Base-by-base conservation (phyloP, 2,113 vertebrate species). In the Corythornis vintsioides region DNA sequence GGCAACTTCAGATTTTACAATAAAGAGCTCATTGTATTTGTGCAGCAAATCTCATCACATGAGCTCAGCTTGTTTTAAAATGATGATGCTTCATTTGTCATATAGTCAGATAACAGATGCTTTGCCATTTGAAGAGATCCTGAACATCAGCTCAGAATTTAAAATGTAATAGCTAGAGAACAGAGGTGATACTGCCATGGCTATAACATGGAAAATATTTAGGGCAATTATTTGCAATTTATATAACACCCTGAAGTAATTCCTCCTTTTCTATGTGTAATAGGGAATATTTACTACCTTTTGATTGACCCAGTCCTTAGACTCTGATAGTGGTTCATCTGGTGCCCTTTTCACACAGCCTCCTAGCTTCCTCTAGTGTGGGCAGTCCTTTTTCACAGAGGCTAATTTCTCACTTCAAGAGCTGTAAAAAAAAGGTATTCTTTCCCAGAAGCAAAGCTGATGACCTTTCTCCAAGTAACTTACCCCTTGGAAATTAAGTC, bases 61-160 rank as follows among this genome's bases (percentile, higher is more conserved):
- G 50, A 84, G 38, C 25, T 66, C 33, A 69, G 11, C 42, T 76
- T 90, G 21, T 81, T 88, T 93, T 73, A 82, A 84, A 70, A 69
- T 63, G 33, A 76, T 57, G 33, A 6, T 63, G 33, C 13, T 90
- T 82, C 77, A 82, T 90, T 93, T 79, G 43, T 90, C 77, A 79
- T 29, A 19, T 65, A 86, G 77, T 66, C 89, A 85, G 77, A 59
- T 40, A 87, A 33, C 78, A 94, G 91, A 55, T 90, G 66, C 31
- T 92, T 76, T 78, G 31, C 50, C 22, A 66, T 80, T 42, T 89
- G 78, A 95, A 89, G 45, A 79, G 42, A 66, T 18, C 10, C 28
- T 92, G 74, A 92, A 84, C 63, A 76, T 28, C 55, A 93, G 33
- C 31, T 93, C 63, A 66, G 78, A 93, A 94, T 92, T 92, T 82